Evolutionary conservation across 2,888 invertebrate genomes (phyloP).

Genomic region (Agrotis segetum): DNA sequence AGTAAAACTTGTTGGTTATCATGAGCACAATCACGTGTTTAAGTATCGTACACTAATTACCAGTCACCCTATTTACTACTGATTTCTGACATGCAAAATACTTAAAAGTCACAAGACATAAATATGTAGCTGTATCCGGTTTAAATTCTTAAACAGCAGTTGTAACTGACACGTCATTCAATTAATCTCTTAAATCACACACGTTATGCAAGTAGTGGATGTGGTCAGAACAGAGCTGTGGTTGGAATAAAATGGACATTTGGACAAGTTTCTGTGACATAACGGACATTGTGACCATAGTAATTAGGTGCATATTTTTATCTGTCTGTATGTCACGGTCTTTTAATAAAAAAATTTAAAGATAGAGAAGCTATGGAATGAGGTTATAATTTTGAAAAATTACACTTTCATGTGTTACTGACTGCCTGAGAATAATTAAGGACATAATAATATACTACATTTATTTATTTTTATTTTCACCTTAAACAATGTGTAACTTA

Average conservation of each 20-base stretch:
- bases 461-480: background rate
- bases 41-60: no score
- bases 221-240: conserved; percentile 9
- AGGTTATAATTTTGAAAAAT: background rate
- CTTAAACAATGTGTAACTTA: no score
- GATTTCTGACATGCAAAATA: background rate
- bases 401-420: background rate
- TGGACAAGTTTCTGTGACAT: background rate
- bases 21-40: no score
- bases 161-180: conserved; percentile 14
- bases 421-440: background rate
- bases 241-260: background rate
- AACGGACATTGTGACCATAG: background rate
- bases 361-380: no score
- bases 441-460: background rate
- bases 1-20: no score
- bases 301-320: background rate
- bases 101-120: background rate
- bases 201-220: conserved; percentile 20
- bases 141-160: background rate
- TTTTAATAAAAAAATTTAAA: background rate
- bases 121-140: conserved; percentile 4
- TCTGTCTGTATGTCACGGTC: background rate
- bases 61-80: no score
- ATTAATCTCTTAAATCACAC: conserved; percentile 15